Evolutionary conservation across 2,113 vertebrate genomes (phyloP).

Genomic region (Alligator sinensis): DNA sequence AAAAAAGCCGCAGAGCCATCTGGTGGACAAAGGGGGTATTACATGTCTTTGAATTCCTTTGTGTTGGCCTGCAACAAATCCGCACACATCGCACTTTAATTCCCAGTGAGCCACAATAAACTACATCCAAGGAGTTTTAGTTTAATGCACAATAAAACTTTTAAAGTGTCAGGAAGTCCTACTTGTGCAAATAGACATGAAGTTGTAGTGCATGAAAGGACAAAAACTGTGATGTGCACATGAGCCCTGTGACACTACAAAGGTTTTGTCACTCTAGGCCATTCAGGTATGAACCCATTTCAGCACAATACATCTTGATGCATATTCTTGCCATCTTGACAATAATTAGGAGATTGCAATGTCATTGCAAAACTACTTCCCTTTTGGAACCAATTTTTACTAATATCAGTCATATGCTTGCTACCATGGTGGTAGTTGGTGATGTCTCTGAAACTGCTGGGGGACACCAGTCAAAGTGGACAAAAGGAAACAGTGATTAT

Average conservation of each 20-base stretch:
- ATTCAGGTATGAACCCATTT: not conserved
- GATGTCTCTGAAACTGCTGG: not conserved
- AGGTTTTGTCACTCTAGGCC: not conserved
- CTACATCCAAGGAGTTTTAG: too few relatives aligned
- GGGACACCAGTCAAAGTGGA: not conserved
- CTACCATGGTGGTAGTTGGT: not conserved
- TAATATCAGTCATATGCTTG: not conserved
- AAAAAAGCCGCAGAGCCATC: too few relatives aligned
- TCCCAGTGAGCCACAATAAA: too few relatives aligned
- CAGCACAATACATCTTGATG: not conserved
- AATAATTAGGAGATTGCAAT: not conserved
- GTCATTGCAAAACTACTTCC: not conserved
- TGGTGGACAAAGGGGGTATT: too few relatives aligned
- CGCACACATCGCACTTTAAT: too few relatives aligned
- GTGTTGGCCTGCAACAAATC: too few relatives aligned
- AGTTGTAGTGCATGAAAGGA: not conserved
- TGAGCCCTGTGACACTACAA: not conserved
- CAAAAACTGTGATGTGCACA: too few relatives aligned
- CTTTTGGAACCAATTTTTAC: not conserved
- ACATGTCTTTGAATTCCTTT: too few relatives aligned
- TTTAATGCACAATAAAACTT: too few relatives aligned
- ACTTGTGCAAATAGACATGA: too few relatives aligned
- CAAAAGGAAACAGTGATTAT: not conserved
- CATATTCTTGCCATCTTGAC: not conserved
- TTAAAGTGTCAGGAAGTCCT: too few relatives aligned